Base-by-base conservation (phyloP, 2,113 vertebrate genomes). In the Psilopsiagon aurifrons region DNA sequence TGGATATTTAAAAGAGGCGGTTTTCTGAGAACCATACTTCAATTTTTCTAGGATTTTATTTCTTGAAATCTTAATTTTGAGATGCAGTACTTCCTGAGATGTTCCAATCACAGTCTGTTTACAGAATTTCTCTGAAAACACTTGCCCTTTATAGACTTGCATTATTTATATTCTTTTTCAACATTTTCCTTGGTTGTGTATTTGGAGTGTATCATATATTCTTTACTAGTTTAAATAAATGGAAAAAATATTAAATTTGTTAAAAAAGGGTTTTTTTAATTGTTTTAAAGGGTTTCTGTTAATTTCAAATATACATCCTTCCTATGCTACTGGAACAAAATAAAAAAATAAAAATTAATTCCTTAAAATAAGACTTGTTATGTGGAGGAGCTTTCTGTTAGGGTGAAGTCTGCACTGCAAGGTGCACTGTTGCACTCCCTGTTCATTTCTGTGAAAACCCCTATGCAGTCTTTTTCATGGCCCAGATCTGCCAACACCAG, bases 211-310 rank as follows among this genome's bases (percentile, higher is more conserved):
- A 67, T 90, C 23, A n/a, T 62, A 33, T 87, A 59, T 73, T 82
- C 55, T 74, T 95, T 76, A 10, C 31, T 93, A 80, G 27, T 68
- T 89, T 25, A 86, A 92, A 94, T 64, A 63, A 94, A 84, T 43
- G 9, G 14, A 44, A 49, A 88, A 83, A 84, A 57, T 5, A 6
- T 35, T 82, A n/a, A 31, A 49, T 73, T 88, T 74, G 70, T 62
- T 66, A 96, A 93, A 93, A 96, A 88, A 85, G 25, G 13, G 7
- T 0, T 10, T 47, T 86, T 33, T 1, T 1, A 35, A 62, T 44
- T 71, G 74, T 82, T 92, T 80, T 27, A 44, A 86, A 47, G 5
- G 0, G 18, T 68, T 82, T 90, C 17, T 84, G 20, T 75, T 68
- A 5, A 39, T 75, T 84, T 95, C 33, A 84, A 73, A 66, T 41